Conservation (phyloP, 2,888 invertebrate species). For the Eilema depressum region DNA sequence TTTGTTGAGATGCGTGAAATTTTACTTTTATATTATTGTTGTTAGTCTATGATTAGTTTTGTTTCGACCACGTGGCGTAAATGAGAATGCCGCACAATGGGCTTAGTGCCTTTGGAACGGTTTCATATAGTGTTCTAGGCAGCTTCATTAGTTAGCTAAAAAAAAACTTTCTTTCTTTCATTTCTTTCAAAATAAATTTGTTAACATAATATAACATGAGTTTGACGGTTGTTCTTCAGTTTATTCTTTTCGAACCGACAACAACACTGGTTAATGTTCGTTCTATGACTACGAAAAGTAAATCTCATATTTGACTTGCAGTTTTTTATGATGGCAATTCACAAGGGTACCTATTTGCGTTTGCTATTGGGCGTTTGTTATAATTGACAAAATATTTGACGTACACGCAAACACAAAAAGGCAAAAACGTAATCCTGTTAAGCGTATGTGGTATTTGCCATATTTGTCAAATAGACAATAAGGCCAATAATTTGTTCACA, state of each 20-base stretch:
- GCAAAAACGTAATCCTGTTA: no score
- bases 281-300: neutral
- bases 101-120: neutral
- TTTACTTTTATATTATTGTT: constrained; percentile 50
- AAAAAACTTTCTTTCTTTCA: no score
- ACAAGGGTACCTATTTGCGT: no score
- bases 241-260: neutral
- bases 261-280: neutral
- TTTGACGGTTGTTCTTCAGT: neutral
- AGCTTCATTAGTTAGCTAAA: neutral
- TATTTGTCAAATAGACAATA: no score
- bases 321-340: neutral
- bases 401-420: no score
- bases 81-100: neutral
- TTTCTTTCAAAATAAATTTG: neutral
- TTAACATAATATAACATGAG: neutral
- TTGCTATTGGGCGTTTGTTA: no score
- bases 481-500: no score
- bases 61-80: constrained; percentile 5
- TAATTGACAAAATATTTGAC: no score
- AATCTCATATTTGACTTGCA: neutral
- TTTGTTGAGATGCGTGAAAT: constrained; percentile 44
- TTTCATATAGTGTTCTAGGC: neutral
- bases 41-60: constrained; percentile 42
- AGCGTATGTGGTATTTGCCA: no score